Evolutionary conservation across 1,140 invertebrate species (phyloP).

Genomic region (Pseudomyrmex dendroicus): DNA sequence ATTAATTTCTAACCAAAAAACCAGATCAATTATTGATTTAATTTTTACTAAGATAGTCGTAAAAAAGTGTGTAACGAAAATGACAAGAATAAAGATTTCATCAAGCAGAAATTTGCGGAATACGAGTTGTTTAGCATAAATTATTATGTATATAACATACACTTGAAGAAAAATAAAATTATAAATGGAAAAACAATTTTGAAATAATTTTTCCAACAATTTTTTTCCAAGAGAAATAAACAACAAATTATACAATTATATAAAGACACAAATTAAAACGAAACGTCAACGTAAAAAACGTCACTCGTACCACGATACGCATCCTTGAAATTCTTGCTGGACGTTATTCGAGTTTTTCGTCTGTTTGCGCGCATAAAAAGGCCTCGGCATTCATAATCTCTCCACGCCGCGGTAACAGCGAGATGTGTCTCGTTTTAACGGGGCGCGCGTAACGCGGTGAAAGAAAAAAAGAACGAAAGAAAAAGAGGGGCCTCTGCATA

Average conservation of each 20-base stretch:
- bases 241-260: not conserved
- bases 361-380: constrained; percentile 40
- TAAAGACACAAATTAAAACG: not conserved
- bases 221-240: not conserved
- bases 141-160: no score
- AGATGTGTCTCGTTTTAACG: constrained; percentile 57
- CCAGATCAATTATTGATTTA: no score
- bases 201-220: no score
- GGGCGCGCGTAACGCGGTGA: constrained; percentile 55
- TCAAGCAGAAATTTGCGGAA: no score
- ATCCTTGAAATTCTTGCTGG: constrained; percentile 36
- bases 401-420: constrained; percentile 4
- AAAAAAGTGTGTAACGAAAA: no score
- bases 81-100: no score
- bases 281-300: constrained; percentile 14
- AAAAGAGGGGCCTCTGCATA: constrained; percentile 39
- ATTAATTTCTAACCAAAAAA: no score
- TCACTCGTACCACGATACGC: constrained; percentile 11
- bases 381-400: constrained; percentile 44
- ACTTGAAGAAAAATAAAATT: no score
- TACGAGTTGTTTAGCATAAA: no score
- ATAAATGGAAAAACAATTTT: no score
- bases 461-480: constrained; percentile 16
- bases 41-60: no score
- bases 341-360: constrained; percentile 41